Evolutionary conservation across 2,797 vertebrate genomes (phyloP).

Genomic region (Hemitrygon akajei): DNA sequence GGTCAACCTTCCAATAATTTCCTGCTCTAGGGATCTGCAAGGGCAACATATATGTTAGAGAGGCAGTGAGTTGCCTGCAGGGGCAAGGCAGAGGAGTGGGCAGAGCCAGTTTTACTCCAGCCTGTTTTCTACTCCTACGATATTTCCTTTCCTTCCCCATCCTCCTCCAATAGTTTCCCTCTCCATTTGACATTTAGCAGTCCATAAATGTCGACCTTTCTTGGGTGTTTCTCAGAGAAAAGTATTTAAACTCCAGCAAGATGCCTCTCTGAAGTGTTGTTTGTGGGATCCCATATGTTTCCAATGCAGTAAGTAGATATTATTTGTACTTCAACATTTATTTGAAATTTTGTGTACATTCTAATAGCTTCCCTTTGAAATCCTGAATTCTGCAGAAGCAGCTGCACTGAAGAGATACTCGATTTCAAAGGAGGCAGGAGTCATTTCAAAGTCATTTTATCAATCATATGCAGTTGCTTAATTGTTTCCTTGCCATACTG

Average conservation of each 20-base stretch:
- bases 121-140: not conserved
- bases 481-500: not conserved
- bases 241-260: not conserved
- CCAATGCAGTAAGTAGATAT: not conserved
- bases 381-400: not conserved
- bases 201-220: no score
- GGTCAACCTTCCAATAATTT: no score
- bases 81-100: no score
- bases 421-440: not conserved
- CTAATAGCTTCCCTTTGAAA: not conserved
- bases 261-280: not conserved
- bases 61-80: no score
- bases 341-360: not conserved
- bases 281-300: not conserved
- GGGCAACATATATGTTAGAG: no score
- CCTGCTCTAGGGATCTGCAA: no score
- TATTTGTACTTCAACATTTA: not conserved
- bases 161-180: no score
- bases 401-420: conserved; percentile 26
- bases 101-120: no score
- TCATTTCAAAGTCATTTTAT: not conserved
- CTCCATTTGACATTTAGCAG: no score
- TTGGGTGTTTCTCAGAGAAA: not conserved
- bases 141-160: not conserved
- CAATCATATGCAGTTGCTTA: not conserved